Evolutionary conservation across 2,797 vertebrate genomes (phyloP).

Genomic region (Hafferia zeledoni): DNA sequence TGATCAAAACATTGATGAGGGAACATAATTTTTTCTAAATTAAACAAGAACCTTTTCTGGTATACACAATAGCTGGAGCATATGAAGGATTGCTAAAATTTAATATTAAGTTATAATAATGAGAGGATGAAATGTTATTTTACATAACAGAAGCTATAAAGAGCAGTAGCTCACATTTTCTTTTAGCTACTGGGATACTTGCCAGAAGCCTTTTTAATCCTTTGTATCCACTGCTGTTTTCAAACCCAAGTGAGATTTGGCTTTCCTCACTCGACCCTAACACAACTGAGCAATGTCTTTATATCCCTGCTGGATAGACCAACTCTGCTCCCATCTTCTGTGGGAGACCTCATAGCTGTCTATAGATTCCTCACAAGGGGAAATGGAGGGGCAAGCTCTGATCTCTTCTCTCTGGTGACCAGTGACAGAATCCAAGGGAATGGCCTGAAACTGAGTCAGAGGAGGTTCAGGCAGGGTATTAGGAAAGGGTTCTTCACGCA

Average conservation of each 20-base stretch:
- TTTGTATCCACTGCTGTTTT: not conserved
- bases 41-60: constrained; percentile 14
- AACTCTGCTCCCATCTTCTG: not conserved
- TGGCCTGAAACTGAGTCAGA: not conserved
- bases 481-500: not conserved
- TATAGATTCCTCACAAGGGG: not conserved
- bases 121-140: not conserved
- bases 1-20: constrained; percentile 14
- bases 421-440: rapidly evolving
- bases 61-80: not conserved
- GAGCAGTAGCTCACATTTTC: not conserved
- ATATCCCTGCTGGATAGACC: not conserved
- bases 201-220: not conserved
- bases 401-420: rapidly evolving
- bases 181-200: not conserved
- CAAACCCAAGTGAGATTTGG: not conserved
- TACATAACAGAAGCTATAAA: not conserved
- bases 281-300: not conserved
- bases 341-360: not conserved
- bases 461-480: rapidly evolving
- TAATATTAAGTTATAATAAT: not conserved
- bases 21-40: constrained; percentile 20
- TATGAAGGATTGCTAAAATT: not conserved
- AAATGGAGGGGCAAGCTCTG: rapidly evolving
- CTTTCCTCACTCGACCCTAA: not conserved